Conservation (phyloP, 1,140 invertebrate species). For the Drosophila cardini region DNA sequence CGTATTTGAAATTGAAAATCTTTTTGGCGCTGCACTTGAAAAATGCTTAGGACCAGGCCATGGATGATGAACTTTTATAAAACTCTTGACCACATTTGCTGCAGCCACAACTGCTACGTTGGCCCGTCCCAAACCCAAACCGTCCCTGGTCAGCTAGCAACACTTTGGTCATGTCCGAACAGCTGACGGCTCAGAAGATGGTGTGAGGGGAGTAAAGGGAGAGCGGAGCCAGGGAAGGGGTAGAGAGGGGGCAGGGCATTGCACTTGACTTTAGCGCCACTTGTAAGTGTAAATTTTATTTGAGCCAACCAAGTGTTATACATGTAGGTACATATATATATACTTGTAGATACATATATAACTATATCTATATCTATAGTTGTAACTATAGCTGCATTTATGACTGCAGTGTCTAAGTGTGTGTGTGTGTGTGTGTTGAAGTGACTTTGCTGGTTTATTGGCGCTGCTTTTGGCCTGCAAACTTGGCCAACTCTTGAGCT, state of each 20-base stretch:
- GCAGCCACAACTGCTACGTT: conserved; percentile 33
- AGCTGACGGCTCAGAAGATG: conserved; percentile 61
- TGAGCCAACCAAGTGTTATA: conserved; percentile 66
- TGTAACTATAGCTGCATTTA: conserved; percentile 14
- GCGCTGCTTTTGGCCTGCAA: conserved; percentile 40
- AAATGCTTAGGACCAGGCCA: conserved; percentile 71
- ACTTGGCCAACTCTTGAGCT: conserved; percentile 27
- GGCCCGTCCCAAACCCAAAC: background rate
- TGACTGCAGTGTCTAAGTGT: conserved; percentile 38
- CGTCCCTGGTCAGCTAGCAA: conserved; percentile 29
- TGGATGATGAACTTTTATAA: conserved; percentile 77
- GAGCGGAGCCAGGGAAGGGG: background rate
- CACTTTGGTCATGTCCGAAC: conserved; percentile 71
- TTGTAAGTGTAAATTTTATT: conserved; percentile 82
- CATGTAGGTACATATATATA: conserved; percentile 42
- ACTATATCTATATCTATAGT: conserved; percentile 3
- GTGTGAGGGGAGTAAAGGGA: background rate
- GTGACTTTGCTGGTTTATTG: conserved; percentile 60
- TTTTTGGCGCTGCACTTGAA: conserved; percentile 79
- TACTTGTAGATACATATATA: conserved; percentile 20
- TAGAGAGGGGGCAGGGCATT: conserved; percentile 36
- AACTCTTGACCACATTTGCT: conserved; percentile 81
- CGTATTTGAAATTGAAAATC: conserved; percentile 80
- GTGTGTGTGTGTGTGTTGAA: conserved; percentile 55
- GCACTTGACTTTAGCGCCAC: conserved; percentile 80